Base-by-base conservation (phyloP, 2,888 invertebrate species). In the Dorcus hopei region DNA sequence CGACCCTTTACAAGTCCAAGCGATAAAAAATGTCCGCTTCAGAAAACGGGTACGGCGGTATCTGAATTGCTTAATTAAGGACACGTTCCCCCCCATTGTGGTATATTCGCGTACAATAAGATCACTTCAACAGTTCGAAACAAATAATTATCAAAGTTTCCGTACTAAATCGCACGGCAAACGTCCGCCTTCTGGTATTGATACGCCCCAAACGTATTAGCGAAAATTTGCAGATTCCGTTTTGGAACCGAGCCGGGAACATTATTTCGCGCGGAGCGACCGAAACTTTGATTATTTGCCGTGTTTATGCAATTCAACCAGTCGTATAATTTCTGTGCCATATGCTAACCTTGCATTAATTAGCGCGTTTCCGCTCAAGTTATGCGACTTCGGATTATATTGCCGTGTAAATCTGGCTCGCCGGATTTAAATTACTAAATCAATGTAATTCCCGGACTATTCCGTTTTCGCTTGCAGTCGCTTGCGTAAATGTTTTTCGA, bases 171-270 rank as follows among this genome's bases (percentile, higher is more conserved):
- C 26, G 26, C 26, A 33, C 26, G 7, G 6, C 26, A 39, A 51
- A 51, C 51, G 23, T 39, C 39, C 38, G 47, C 23, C 38, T 38
- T 38, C 54, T 48, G 49, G 53, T 58, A 54, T 58, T 58, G 54
- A 58, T 58, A 58, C 54, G 33, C 45, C 54, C 58, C 42, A 42
- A 50, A 54, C 49, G 42, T 52, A 53, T 58, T 58, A 58, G 52
- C 54, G 53, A 58, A 58, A 58, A 58, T 53, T 49, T 50, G 50
- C 50, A 33, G 26, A 33, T 33, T 33, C 26, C 26, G 26, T 33
- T 33, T 33, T 33, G 26, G 26, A 33, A 33, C 26, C 26, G 26
- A 33, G 26, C 26, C 26, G 26, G 26, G 43, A 43, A 43, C 16
- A 43, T 43, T 43, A 19, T 43, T 43, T 43, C 43, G 43, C 49